Evolutionary conservation across 2,888 invertebrate species (phyloP).

Genomic region (Limenitis camilla): DNA sequence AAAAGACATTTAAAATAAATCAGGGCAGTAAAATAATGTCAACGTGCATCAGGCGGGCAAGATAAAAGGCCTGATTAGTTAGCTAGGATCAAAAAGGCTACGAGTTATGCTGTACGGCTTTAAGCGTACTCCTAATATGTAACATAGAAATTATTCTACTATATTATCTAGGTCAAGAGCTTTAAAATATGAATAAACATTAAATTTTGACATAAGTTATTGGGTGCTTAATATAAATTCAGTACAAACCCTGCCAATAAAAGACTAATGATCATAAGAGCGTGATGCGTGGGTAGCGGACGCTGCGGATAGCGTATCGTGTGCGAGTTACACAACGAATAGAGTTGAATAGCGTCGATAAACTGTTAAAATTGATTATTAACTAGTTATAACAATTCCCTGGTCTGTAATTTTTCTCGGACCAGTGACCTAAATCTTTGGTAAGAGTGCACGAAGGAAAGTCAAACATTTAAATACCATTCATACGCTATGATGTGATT

Average conservation of each 20-base stretch:
- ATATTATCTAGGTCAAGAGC: background rate
- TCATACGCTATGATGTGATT: too few species aligned
- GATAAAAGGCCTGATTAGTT: too few species aligned
- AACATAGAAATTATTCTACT: background rate
- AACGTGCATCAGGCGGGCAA: too few species aligned
- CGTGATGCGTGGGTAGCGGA: constrained; percentile 11
- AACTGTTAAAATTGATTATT: background rate
- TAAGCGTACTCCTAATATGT: too few species aligned
- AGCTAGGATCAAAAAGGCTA: too few species aligned
- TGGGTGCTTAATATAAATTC: constrained; percentile 15
- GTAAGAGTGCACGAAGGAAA: too few species aligned
- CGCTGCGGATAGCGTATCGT: constrained; percentile 10
- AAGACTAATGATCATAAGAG: constrained; percentile 17
- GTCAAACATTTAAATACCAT: too few species aligned
- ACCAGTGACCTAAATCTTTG: too few species aligned
- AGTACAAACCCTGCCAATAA: constrained; percentile 18
- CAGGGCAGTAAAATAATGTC: too few species aligned
- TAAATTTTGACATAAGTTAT: constrained; percentile 15
- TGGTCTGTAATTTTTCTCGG: too few species aligned
- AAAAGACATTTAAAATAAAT: too few species aligned
- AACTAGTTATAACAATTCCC: background rate
- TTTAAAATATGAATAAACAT: constrained; percentile 8
- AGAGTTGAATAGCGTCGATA: background rate
- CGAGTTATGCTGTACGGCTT: too few species aligned
- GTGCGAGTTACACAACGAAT: constrained; percentile 10